Evolutionary conservation across 1,140 invertebrate genomes (phyloP), one percentile per base, ranked within the genome.

Genomic region (Penaeus vannamei): DNA sequence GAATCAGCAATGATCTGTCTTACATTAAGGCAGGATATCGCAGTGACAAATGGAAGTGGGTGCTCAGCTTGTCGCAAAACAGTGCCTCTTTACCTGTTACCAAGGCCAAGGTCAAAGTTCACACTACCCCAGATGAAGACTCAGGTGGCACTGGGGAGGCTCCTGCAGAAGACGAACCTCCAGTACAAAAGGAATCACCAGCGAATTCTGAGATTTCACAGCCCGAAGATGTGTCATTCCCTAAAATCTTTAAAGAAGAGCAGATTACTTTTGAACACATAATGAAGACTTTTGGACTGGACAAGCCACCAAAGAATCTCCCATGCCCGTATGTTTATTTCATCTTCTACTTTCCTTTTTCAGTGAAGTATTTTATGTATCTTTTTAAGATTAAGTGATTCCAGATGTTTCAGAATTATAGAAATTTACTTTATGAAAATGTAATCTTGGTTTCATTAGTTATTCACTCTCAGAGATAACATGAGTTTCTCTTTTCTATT

Each of bases 31-130:
- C 88, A 59, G 90, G 87, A 3, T 89, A 91, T 61, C 79, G 85
- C 12, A 86, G 66, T 72, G 90, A 91, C 69, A 87, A 89, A 62
- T 91, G 90, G 90, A 91, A 91, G 59, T 91, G 90, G 90, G 90
- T 89, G 23, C 36, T 89, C n/a, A 89, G 83, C 61, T 79, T 91
- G 26, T 53, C 83, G 20, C 32, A 85, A 26, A 29, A 53, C 23
- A 59, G 22, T 32, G 26, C 36, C 53, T 36, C n/a, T 42, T 36
- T 26, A 61, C 23, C 29, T 64, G 62, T 62, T 69, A 23, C 36
- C 4, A 66, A 32, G 19, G 32, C 60, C 60, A 64, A 62, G 66
- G 26, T 69, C 83, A 42, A 19, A n/a, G n/a, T 4, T 46, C 20
- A 46, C 36, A 36, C 32, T 26, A 81, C 61, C 32, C 66, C 81